Evolutionary conservation across 2,113 vertebrate species (phyloP), one percentile per base, ranked within the genome.

Genomic region (Suricata suricatta): DNA sequence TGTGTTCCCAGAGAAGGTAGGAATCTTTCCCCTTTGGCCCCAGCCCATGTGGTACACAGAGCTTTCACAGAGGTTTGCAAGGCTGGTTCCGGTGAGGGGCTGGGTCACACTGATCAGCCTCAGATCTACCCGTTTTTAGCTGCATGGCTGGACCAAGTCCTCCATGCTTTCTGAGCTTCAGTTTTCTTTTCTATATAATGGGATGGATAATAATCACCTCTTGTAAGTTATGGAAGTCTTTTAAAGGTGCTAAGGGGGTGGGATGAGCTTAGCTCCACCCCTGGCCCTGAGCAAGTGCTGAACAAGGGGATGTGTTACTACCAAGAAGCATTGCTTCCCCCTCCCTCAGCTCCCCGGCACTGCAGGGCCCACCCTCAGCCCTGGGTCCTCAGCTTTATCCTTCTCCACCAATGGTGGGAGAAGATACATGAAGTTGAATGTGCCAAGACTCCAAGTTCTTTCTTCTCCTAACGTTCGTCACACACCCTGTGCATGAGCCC

Each of bases 201-300:
- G 16, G 68, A 66, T 23, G 54, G 23, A 47, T 29, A 7, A 41
- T 11, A 33, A 38, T 54, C 8, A 0, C 54, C n/a, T 47, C 33
- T 19, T 31, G 25, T 27, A 68, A 68, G 57, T 14, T 10, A 29
- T 16, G 16, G 7, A 33, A 31, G 31, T 17, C 33, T 57, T 77
- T 71, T 33, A 31, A 64, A 57, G n/a, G 63, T 80, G 50, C n/a
- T 12, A 9, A 14, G 3, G 35, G 8, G 44, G 7, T 54, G 52
- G 41, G 12, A 25, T 3, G 31, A 47, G 14, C 38, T 81, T 8
- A 25, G 3, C 16, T 31, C 29, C n/a, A 16, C 0, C 0, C 3
- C 5, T 5, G 25, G 23, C 31, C 31, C 63, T 31, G 23, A 90
- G 66, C 23, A 23, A 27, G 38, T 31, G 19, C 66, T 72, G 4